Base-by-base conservation (phyloP, 2,888 invertebrate species). In the Camponotus fellah region DNA sequence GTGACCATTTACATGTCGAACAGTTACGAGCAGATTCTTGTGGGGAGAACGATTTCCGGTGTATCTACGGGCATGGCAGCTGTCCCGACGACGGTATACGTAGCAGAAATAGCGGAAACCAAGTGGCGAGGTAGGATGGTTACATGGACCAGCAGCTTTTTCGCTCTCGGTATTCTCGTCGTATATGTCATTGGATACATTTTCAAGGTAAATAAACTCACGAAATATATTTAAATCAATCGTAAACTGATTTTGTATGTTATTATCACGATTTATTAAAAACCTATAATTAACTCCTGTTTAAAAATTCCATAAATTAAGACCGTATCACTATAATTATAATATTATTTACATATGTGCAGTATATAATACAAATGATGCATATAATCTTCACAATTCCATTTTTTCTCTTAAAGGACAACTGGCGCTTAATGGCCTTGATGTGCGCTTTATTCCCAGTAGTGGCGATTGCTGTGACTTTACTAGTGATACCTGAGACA, bases 81-180 rank as follows among this genome's bases (percentile, higher is more conserved):
- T 62, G 95, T 95, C 12, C 96, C 96, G 0, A 95, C 96, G 0
- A 95, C 96, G 0, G 95, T 96, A 32, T 96, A 96, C 88, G 95
- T 95, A 87, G 96, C 96, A 0, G 96, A 96, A 91, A 93, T 96
- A 6, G 94, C 96, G 0, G 94, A 94, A 1, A 91, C 95, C 0
- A 93, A 94, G 69, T 92, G 96, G 84, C 92, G 96, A 84, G 95
- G 95, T 12, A 95, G 95, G 62, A 95, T 96, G 69, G 95, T 96
- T 12, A 96, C 96, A 0, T 96, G 96, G 95, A 95, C 95, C 4
- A 96, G 96, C n/a, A 94, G 96, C 2, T 94, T 95, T 34, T 95
- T 96, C 64, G 95, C 96, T 2, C 75, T 95, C 5, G 96, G 96
- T 8, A 95, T 96, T n/a, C 91, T 96, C 8, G 85, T 95, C 0